Evolutionary conservation across 2,888 invertebrate genomes (phyloP).

Genomic region (Ochropleura leucogaster): DNA sequence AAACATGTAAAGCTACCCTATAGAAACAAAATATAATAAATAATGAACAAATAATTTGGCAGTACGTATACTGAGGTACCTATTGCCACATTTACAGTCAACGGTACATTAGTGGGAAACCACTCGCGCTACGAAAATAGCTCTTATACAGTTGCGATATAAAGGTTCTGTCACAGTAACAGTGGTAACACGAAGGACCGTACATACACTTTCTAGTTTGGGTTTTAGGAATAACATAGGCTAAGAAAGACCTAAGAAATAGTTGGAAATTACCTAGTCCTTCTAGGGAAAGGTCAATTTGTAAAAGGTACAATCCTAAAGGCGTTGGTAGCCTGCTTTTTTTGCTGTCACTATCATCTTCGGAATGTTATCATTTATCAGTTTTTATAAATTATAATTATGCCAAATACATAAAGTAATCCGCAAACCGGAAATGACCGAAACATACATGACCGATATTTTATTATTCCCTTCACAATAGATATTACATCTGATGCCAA

Average conservation of each 20-base stretch:
- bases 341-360: background rate
- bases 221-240: background rate
- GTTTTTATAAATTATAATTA: no score
- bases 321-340: background rate
- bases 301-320: background rate
- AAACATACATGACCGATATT: background rate
- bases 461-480: background rate
- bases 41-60: background rate
- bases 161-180: background rate
- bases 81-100: background rate
- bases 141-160: background rate
- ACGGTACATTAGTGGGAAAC: background rate
- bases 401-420: background rate
- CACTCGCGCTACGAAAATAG: background rate
- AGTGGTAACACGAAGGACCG: background rate
- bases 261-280: no score
- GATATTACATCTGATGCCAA: slow-evolving; percentile 2
- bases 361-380: background rate
- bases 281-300: background rate
- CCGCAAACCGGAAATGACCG: background rate
- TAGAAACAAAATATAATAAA: background rate
- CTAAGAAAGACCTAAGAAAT: background rate
- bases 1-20: slow-evolving; percentile 9
- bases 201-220: background rate
- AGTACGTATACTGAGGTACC: background rate